Evolutionary conservation across 2,797 vertebrate species (phyloP).

Genomic region (Paguma larvata): DNA sequence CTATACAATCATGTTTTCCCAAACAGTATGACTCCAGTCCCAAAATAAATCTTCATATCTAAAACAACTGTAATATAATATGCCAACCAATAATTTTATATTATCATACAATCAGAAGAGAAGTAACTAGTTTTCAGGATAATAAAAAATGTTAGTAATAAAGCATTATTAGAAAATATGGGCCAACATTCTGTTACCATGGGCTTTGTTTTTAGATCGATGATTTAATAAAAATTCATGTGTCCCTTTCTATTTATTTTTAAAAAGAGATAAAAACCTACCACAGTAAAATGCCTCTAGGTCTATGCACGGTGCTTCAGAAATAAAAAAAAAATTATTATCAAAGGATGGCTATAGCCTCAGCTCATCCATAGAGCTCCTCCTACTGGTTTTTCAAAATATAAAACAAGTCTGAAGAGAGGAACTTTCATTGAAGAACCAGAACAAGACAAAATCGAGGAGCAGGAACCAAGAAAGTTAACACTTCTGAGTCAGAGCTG

Average conservation of each 20-base stretch:
- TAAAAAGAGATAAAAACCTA: constrained; percentile 67
- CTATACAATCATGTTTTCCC: constrained; percentile 41
- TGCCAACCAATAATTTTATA: constrained; percentile 57
- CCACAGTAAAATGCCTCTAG: constrained; percentile 55
- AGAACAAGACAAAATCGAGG: not conserved
- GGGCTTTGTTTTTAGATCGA: constrained; percentile 66
- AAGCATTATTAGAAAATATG: constrained; percentile 69
- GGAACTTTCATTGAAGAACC: not conserved
- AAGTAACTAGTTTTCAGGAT: constrained; percentile 51
- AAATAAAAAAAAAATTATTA: constrained; percentile 70
- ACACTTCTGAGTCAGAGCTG: not conserved
- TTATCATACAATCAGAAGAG: constrained; percentile 64
- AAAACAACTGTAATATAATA: constrained; percentile 52
- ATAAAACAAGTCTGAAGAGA: not conserved
- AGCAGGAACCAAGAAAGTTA: not conserved
- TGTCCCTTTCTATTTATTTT: constrained; percentile 71
- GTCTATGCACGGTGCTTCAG: constrained; percentile 9
- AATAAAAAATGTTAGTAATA: constrained; percentile 69
- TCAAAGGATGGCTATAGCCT: not conserved
- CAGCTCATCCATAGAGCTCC: constrained; percentile 66
- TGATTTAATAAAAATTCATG: constrained; percentile 72
- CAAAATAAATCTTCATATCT: constrained; percentile 64
- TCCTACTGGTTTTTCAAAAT: constrained; percentile 58
- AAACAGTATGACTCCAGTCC: not conserved
- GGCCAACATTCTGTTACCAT: constrained; percentile 1